Evolutionary conservation across 2,888 invertebrate species (phyloP).

Genomic region (Ashinkailepas kermadecensis): DNA sequence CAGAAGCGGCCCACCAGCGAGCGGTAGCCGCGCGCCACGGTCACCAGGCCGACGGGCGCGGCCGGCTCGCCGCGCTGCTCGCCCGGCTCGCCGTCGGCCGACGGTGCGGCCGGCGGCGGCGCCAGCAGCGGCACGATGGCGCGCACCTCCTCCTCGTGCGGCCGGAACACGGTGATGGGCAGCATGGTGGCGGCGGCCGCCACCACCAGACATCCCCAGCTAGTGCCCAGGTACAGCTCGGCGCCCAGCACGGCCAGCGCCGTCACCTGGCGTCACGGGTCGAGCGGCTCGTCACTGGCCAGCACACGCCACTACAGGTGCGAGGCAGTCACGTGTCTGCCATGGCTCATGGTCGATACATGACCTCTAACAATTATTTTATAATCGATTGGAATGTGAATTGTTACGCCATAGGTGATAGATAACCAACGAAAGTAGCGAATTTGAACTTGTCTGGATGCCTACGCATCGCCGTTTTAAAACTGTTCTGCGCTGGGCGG

Average conservation of each 20-base stretch:
- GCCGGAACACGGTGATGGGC: conserved; percentile 86
- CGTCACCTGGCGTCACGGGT: conserved; percentile 51
- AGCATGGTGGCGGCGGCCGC: conserved; percentile 70
- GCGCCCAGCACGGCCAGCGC: conserved; percentile 58
- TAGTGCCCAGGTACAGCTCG: conserved; percentile 82
- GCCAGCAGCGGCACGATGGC: conserved; percentile 39
- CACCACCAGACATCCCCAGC: conserved; percentile 88
- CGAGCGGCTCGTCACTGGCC: background rate
- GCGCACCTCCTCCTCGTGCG: conserved; percentile 73
- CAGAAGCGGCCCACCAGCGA: conserved; percentile 51
- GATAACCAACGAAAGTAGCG: too few species aligned
- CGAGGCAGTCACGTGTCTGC: too few species aligned
- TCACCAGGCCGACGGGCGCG: conserved; percentile 51
- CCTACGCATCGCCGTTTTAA: too few species aligned
- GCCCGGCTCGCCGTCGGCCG: background rate
- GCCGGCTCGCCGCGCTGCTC: background rate
- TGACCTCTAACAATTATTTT: too few species aligned
- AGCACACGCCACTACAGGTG: too few species aligned
- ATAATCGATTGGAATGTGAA: too few species aligned
- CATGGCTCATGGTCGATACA: too few species aligned
- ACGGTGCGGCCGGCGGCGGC: conserved; percentile 2
- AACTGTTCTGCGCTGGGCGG: too few species aligned
- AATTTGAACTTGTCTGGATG: too few species aligned
- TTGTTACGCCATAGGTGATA: too few species aligned
- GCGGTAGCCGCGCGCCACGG: conserved; percentile 76